phyloP scores from a whole-genome alignment of 2,888 invertebrate species.

The Aphrophora alni region DNA sequence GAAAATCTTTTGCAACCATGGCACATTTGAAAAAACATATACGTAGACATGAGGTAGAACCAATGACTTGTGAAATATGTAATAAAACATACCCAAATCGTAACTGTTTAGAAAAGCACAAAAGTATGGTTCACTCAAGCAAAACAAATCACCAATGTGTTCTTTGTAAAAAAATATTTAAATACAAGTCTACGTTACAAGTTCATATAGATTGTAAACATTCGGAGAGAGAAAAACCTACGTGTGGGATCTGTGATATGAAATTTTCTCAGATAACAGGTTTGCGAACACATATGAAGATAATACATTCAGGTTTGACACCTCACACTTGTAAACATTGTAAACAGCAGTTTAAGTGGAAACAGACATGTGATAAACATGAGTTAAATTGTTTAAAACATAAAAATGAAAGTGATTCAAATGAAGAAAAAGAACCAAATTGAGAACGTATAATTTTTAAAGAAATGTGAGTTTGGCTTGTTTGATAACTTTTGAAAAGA shows the following conservation, averaged over 20 bases:
- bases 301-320: background rate
- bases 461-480: too few species aligned
- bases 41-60: background rate
- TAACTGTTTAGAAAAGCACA: background rate
- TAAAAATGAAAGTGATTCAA: background rate
- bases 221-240: background rate
- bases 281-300: background rate
- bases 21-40: background rate
- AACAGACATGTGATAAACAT: background rate
- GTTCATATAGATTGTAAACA: background rate
- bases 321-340: background rate
- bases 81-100: background rate
- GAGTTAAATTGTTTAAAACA: background rate
- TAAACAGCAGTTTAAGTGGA: background rate
- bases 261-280: background rate
- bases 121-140: background rate
- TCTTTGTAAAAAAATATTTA: background rate
- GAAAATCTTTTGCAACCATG: background rate
- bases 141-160: background rate
- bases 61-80: background rate
- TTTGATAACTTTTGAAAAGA: too few species aligned
- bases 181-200: background rate
- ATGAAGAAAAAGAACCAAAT: background rate
- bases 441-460: background rate
- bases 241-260: background rate